A percentile compares a stretch with the other conserved stretches of the same genome.
These are phyloP conservation scores for Drosophila nigrodunni DNA, from an alignment of 1,140 invertebrate species.

Conservation along the genomic window DNA sequence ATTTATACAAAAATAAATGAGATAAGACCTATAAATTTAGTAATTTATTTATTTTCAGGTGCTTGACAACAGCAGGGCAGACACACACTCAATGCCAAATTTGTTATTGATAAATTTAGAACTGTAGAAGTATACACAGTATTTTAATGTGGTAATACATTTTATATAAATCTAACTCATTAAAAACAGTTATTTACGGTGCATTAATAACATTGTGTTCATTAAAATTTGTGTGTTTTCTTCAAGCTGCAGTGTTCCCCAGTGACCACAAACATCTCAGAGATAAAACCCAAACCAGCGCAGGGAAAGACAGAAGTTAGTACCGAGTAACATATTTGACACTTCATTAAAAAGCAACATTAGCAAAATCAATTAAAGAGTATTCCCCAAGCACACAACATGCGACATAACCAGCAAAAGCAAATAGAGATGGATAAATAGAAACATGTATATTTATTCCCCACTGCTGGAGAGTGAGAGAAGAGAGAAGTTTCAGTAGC, in stretches of 20 bases:
- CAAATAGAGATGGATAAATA: slow-evolving; percentile 38
- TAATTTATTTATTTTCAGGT: too few species aligned
- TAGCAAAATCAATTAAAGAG: slow-evolving; percentile 78
- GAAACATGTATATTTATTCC: neutral
- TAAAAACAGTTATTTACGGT: too few species aligned
- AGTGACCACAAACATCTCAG: slow-evolving; percentile 34
- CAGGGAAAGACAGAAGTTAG: slow-evolving; percentile 14
- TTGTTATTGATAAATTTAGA: too few species aligned
- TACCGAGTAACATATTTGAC: slow-evolving; percentile 68
- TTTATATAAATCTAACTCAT: too few species aligned
- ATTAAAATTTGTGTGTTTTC: too few species aligned
- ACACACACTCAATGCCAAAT: too few species aligned
- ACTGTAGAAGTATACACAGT: too few species aligned
- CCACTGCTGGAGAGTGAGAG: neutral
- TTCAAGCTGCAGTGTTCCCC: slow-evolving; percentile 1
- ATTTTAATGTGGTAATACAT: too few species aligned
- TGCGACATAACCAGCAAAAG: slow-evolving; percentile 38
- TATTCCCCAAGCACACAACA: slow-evolving; percentile 66
- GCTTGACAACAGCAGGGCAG: too few species aligned
- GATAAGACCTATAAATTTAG: too few species aligned
- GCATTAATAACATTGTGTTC: too few species aligned
- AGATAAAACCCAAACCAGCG: neutral
- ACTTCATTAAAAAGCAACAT: slow-evolving; percentile 82
- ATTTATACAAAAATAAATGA: neutral
- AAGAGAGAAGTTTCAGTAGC: slow-evolving; percentile 40